Evolutionary conservation across 2,113 vertebrate genomes (phyloP).

Genomic region (Thomomys bottae): DNA sequence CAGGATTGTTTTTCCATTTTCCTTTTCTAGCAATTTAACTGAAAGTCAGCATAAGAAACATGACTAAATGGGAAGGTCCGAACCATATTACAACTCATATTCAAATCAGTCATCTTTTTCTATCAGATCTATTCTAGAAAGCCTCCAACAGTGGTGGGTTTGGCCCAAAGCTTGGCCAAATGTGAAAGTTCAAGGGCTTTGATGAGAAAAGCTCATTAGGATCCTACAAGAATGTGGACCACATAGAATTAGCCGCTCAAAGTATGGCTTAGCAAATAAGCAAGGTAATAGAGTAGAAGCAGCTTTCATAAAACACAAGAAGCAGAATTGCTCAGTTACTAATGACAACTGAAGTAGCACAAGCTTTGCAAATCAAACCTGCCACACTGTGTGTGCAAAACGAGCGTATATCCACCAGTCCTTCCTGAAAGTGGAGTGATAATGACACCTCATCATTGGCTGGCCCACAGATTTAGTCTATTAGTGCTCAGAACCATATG

Average conservation of each 20-base stretch:
- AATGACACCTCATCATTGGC: too few species aligned
- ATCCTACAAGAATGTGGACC: not conserved
- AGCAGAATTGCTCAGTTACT: not conserved
- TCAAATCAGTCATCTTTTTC: not conserved
- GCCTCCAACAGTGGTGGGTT: not conserved
- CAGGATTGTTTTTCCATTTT: not conserved
- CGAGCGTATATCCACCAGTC: too few species aligned
- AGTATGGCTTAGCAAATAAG: not conserved
- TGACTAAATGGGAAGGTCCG: not conserved
- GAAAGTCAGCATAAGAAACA: not conserved
- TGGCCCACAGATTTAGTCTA: not conserved
- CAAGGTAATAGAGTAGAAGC: not conserved
- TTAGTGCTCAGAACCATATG: not conserved
- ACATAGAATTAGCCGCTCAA: not conserved
- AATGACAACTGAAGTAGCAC: accelerated
- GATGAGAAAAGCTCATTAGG: not conserved
- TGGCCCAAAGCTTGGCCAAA: not conserved
- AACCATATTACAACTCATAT: not conserved
- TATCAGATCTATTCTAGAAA: constrained; percentile 14
- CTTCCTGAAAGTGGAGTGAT: not conserved
- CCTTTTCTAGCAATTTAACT: not conserved
- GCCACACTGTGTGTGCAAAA: too few species aligned
- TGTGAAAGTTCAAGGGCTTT: not conserved
- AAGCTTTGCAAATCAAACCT: not conserved
- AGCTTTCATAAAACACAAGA: not conserved